Percentiles rank a stretch among this genome's conserved stretches.
Evolutionary conservation across 2,113 vertebrate species (phyloP).

Genomic region (Onychostoma macrolepis): DNA sequence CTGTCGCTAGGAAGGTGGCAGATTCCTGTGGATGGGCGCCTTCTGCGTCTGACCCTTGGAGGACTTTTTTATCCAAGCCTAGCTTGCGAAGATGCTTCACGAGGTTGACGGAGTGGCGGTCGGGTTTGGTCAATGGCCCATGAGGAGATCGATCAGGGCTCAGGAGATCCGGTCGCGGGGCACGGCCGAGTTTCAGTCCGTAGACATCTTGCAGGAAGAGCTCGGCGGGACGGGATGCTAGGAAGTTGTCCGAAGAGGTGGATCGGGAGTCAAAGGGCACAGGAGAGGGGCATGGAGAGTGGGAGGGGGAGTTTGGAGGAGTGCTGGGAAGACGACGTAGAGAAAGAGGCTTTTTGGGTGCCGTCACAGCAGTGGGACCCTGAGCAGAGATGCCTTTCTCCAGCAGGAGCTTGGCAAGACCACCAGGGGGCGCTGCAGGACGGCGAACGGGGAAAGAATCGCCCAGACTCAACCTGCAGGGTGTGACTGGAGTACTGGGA

Average conservation of each 20-base stretch:
- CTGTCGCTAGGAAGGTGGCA: conserved; percentile 81
- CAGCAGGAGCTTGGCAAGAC: conserved; percentile 88
- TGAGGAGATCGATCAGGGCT: conserved; percentile 59
- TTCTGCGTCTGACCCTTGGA: conserved; percentile 70
- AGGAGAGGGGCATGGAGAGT: conserved; percentile 79
- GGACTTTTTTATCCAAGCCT: conserved; percentile 82
- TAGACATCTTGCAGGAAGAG: conserved; percentile 94
- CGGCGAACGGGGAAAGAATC: conserved; percentile 83
- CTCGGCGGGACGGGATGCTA: conserved; percentile 94
- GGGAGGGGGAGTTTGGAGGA: conserved; percentile 73
- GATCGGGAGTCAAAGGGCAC: conserved; percentile 76
- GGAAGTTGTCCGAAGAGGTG: conserved; percentile 85
- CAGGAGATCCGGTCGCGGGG: conserved; percentile 67
- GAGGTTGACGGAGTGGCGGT: conserved; percentile 76
- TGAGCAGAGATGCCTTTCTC: conserved; percentile 94
- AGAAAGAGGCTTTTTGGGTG: conserved; percentile 63
- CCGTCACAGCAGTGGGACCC: conserved; percentile 70
- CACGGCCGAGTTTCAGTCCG: conserved; percentile 81
- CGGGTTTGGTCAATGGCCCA: conserved; percentile 52
- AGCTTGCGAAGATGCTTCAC: conserved; percentile 88
- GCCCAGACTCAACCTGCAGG: conserved; percentile 84
- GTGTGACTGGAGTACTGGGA: conserved; percentile 80
- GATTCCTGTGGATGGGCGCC: conserved; percentile 75
- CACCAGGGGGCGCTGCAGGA: conserved; percentile 73
- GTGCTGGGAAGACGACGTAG: conserved; percentile 65